Base-by-base conservation (phyloP, 2,888 invertebrate genomes). In the Apodemia zela region DNA sequence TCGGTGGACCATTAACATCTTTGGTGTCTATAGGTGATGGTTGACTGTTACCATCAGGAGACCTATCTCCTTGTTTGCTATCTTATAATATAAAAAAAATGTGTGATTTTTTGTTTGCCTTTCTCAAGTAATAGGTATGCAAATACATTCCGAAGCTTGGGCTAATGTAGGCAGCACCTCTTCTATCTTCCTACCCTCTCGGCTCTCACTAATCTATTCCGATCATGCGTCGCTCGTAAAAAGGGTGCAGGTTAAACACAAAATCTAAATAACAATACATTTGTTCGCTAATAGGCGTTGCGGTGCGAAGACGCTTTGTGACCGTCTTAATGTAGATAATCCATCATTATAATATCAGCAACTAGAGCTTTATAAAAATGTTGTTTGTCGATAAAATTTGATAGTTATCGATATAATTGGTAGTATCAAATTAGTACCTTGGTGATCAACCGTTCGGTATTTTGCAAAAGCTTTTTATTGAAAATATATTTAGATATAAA, bases 211-310 rank as follows among this genome's bases (percentile, higher is more conserved):
- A 13, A 35, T 38, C n/a, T 33, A 35, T 51, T 51, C 21, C 15
- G 18, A 21, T 54, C 54, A 54, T 25, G 54, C 54, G 54, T 15
- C 13, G 21, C 21, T 54, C 21, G 54, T 21, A 54, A 54, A 76
- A 73, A 68, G 69, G 69, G 65, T 72, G 77, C 84, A 87, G 83
- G 87, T 87, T 87, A 86, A 89, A 89, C 87, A 87, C 82, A 81
- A 68, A 73, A 89, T 89, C 81, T 82, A 63, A 87, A 89, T 89
- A 76, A 90, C 87, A 90, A 90, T 82, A 75, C 75, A 61, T 75
- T 72, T 79, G 81, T 81, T 72, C 78, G 68, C 80, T 89, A 89
- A 89, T 84, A 87, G 82, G 84, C 88, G 86, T 82, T 85, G 88
- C 88, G 88, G 91, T 87, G 87, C 83, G 82, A 86, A 84, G 78